A percentile compares a stretch with the other conserved stretches of the same genome.
Evolutionary conservation across 2,113 vertebrate species (phyloP).

Genomic region (Rhadina sibilatrix): DNA sequence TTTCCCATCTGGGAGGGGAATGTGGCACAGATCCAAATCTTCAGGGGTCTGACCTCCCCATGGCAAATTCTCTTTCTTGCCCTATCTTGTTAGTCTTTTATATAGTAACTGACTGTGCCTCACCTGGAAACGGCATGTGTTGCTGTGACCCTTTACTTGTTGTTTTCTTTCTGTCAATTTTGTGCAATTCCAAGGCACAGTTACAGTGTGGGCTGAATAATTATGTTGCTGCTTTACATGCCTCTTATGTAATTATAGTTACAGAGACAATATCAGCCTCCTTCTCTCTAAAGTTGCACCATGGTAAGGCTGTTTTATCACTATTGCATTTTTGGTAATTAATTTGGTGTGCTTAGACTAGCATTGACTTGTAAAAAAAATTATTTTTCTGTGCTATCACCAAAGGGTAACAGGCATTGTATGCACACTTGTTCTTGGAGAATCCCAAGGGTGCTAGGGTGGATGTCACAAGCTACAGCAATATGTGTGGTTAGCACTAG

Average conservation of each 20-base stretch:
- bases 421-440: background rate
- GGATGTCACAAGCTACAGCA: background rate
- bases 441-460: background rate
- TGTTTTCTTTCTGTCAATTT: background rate
- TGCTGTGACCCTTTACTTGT: background rate
- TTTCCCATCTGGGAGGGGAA: background rate
- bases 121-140: background rate
- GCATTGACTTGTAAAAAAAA: background rate
- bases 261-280: background rate
- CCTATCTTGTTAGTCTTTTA: background rate
- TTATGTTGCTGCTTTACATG: background rate
- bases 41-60: background rate
- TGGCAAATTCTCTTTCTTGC: background rate
- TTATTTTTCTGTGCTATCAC: background rate
- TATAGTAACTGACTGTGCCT: background rate
- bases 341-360: background rate
- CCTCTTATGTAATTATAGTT: background rate
- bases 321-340: background rate
- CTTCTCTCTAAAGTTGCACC: background rate
- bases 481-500: background rate
- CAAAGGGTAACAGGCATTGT: background rate
- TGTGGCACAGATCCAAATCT: background rate
- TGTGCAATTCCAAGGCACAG: background rate
- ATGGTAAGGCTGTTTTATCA: background rate
- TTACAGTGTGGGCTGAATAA: background rate